Evolutionary conservation across 2,888 invertebrate genomes (phyloP).

Genomic region (Theretra japonica): DNA sequence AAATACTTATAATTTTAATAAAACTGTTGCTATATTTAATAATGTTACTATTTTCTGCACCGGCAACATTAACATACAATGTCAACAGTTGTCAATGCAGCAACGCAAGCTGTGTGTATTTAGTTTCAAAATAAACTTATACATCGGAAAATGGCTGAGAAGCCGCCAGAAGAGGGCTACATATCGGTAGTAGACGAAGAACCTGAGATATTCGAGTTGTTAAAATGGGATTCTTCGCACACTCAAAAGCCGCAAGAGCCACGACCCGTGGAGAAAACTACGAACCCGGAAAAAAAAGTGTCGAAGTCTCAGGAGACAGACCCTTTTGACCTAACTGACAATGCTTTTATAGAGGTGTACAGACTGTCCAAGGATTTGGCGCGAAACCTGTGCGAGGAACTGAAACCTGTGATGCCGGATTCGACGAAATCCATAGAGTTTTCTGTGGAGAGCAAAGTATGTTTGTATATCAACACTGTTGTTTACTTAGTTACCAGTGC

Average conservation of each 20-base stretch:
- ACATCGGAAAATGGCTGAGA: conserved; percentile 70
- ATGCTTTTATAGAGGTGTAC: conserved; percentile 70
- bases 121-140: conserved; percentile 60
- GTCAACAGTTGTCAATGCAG: conserved; percentile 51
- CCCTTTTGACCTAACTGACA: conserved; percentile 72
- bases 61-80: conserved; percentile 28
- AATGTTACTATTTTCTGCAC: neutral
- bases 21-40: too few relatives aligned
- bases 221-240: conserved; percentile 78
- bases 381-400: conserved; percentile 68
- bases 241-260: conserved; percentile 62
- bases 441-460: conserved; percentile 76
- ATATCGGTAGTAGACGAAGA: conserved; percentile 80
- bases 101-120: conserved; percentile 57
- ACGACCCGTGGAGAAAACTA: conserved; percentile 66
- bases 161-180: conserved; percentile 77
- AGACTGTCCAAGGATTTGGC: conserved; percentile 73
- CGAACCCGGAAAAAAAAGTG: conserved; percentile 70
- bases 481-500: neutral
- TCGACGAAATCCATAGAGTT: conserved; percentile 75
- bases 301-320: conserved; percentile 66
- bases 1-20: too few relatives aligned
- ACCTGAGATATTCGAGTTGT: conserved; percentile 75
- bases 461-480: conserved; percentile 32
- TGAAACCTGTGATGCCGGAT: conserved; percentile 76